Conservation (phyloP, 2,888 invertebrate genomes). For the Heteromurus nitidus region DNA sequence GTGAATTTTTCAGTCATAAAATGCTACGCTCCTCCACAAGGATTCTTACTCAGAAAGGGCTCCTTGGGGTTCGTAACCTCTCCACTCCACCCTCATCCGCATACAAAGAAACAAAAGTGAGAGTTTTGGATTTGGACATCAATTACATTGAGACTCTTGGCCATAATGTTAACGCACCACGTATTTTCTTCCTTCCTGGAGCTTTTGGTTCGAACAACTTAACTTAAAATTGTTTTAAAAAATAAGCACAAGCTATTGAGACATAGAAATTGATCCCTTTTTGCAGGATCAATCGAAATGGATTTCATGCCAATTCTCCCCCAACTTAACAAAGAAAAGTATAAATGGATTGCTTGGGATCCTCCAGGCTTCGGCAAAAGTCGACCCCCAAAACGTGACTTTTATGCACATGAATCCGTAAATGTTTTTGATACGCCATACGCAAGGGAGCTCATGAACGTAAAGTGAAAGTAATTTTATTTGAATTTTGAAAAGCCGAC, state of each 20-base stretch:
- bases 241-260: too few relatives aligned
- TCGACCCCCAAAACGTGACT: conserved; percentile 75
- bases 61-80: too few relatives aligned
- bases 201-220: conserved; percentile 39
- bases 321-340: conserved; percentile 79
- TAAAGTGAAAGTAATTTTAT: too few relatives aligned
- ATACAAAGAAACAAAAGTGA: conserved; percentile 26
- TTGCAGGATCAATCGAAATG: conserved; percentile 54
- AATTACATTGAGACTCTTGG: conserved; percentile 40
- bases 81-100: not conserved
- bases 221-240: conserved; percentile 8
- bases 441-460: conserved; percentile 75
- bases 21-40: too few relatives aligned
- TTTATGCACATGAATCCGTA: conserved; percentile 66
- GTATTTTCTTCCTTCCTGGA: conserved; percentile 48
- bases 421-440: conserved; percentile 75
- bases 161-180: not conserved
- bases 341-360: conserved; percentile 85
- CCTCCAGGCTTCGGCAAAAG: conserved; percentile 76
- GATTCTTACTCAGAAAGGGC: too few relatives aligned
- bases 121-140: conserved; percentile 37
- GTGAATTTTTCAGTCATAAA: too few relatives aligned
- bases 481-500: too few relatives aligned
- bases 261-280: too few relatives aligned
- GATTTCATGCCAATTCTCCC: conserved; percentile 70